Evolutionary conservation across 1,140 invertebrate species (phyloP), one percentile per base, ranked within the genome.

Genomic region (Drosophila serrata): DNA sequence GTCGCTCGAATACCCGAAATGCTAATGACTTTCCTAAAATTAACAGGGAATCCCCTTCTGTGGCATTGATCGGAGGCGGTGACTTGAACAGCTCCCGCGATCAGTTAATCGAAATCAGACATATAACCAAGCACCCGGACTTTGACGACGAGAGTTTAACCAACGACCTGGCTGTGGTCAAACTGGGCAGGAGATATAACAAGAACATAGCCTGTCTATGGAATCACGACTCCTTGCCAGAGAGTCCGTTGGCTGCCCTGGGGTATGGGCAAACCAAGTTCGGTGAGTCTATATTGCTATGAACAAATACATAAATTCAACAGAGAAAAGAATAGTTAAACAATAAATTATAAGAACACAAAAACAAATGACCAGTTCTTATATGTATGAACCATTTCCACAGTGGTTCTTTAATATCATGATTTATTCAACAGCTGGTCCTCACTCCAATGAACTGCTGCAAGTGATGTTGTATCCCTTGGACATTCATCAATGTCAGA

Each of bases 241-340:
- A 75, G 22, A 29, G 45, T 1, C 75, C 57, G 12, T 46, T 86
- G 8, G 75, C 69, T 27, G 82, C 82, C 31, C 60, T 86, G 31
- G 82, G 82, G 3, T 86, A 86, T 58, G 82, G 82, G 2, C 74
- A 77, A 24, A 81, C 78, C 3, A 67, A 74, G 53, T 86, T 86
- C 39, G 82, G 82, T 49, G 27, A 49, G 46, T n/a, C 0, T 0
- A 27, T 9, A 27, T 8, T n/a, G 43, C 12, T 48, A 27, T 5
- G 8, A 15, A 12, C 7, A 19, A 13, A 45, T 13, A 13, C 11
- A 13, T 39, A n/a, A 13, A 40, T n/a, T 40, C 15, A 42, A 12
- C 0, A 19, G 8, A 7, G 17, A 0, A 17, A 40, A n/a, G 39
- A 40, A 40, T 40, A 8, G 39, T n/a, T 39, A 3, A 0, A n/a